Conservation (phyloP, 2,113 vertebrate species). For the Bufo gargarizans region DNA sequence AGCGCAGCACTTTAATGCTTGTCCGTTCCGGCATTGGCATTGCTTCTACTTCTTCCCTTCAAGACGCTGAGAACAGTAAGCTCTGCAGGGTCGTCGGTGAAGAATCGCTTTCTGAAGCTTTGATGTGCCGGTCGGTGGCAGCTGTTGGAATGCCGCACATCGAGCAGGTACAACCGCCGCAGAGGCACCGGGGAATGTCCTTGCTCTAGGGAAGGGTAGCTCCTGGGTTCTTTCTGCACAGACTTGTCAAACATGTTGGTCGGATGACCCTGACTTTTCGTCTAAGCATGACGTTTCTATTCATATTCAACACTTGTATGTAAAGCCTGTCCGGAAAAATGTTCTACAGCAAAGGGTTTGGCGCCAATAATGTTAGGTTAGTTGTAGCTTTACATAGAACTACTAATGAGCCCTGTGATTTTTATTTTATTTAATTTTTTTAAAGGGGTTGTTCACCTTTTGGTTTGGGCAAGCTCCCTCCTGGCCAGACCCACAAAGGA, state of each 20-base stretch:
- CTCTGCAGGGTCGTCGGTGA: neutral
- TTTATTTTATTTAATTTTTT: no score
- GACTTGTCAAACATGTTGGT: slow-evolving; percentile 53
- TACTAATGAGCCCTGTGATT: neutral
- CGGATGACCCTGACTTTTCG: neutral
- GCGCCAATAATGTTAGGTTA: neutral
- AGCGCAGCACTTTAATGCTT: neutral
- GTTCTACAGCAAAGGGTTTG: neutral
- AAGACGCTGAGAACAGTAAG: neutral
- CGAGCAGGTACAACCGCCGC: slow-evolving; percentile 26
- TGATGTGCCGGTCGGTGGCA: slow-evolving; percentile 14
- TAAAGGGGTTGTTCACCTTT: no score
- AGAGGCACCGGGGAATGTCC: neutral
- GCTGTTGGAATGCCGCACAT: slow-evolving; percentile 24
- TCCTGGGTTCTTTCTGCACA: neutral
- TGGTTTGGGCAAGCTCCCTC: no score
- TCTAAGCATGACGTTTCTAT: neutral
- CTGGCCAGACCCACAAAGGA: no score
- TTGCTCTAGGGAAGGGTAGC: slow-evolving; percentile 36
- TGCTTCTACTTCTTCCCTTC: neutral
- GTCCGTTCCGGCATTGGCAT: neutral
- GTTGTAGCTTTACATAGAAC: neutral
- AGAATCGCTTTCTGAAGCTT: slow-evolving; percentile 3
- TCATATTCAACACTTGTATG: neutral
- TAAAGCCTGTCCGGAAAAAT: neutral